Conservation (phyloP, 2,113 vertebrate genomes). For the Hypocryptadius cinnamomeus region DNA sequence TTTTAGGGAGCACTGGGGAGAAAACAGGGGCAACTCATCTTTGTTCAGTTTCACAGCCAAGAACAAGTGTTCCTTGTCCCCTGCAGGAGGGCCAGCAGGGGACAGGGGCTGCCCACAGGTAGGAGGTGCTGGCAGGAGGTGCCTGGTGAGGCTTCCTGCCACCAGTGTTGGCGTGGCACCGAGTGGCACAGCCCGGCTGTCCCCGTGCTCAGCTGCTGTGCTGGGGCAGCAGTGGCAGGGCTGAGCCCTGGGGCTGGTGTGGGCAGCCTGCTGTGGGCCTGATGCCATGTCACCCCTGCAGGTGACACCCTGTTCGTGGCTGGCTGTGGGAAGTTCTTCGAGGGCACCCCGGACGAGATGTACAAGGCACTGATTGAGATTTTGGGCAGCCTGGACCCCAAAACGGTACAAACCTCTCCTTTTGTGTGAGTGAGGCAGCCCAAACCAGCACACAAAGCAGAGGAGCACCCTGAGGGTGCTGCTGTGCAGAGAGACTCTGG, state of each 20-base stretch:
- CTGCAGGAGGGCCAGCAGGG: background rate
- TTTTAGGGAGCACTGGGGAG: background rate
- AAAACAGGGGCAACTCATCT: background rate
- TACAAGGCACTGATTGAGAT: slow-evolving; percentile 87
- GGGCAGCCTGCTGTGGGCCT: background rate
- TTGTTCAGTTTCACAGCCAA: background rate
- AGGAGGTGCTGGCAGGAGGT: background rate
- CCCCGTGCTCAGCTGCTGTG: background rate
- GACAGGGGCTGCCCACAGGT: background rate
- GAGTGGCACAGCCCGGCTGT: background rate
- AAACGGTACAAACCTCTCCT: slow-evolving; percentile 72
- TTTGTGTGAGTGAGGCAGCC: background rate
- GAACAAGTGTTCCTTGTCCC: background rate
- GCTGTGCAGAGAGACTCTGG: background rate
- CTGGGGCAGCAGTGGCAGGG: background rate
- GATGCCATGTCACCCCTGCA: background rate
- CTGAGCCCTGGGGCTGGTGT: background rate
- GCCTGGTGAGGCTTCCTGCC: background rate
- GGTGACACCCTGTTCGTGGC: slow-evolving; percentile 95
- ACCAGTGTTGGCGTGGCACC: rapidly evolving
- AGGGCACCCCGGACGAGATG: slow-evolving; percentile 96
- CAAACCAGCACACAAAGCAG: background rate
- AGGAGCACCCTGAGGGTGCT: background rate
- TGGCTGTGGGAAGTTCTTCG: slow-evolving; percentile 96
- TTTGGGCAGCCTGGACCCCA: slow-evolving; percentile 82